phyloP scores from a whole-genome alignment of 1,140 invertebrate species.

The Trichomalopsis sarcophagae region DNA sequence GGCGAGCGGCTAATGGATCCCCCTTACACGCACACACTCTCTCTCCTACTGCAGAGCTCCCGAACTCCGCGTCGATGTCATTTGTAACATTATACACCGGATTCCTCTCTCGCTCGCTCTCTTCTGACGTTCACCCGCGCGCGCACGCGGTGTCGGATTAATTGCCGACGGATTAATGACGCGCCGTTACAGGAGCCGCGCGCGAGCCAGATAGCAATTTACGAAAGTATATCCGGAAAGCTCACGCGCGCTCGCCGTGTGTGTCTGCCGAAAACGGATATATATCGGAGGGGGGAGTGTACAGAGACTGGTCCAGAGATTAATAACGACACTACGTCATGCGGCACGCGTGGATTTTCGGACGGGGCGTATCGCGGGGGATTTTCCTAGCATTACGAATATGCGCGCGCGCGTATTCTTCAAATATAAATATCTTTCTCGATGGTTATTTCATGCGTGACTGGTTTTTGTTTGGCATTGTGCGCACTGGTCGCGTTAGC shows the following conservation, averaged over 20 bases:
- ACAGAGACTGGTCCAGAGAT: constrained; percentile 34
- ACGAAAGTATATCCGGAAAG: constrained; percentile 48
- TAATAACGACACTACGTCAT: constrained; percentile 53
- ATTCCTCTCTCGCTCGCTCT: constrained; percentile 29
- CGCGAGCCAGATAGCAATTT: constrained; percentile 44
- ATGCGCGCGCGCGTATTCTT: not conserved
- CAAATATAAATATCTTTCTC: constrained; percentile 7
- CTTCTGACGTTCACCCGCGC: not conserved
- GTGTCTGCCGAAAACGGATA: constrained; percentile 45
- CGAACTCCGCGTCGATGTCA: constrained; percentile 51
- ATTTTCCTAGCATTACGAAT: constrained; percentile 33
- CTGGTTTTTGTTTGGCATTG: not conserved
- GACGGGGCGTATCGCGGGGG: not conserved
- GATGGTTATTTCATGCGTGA: not conserved
- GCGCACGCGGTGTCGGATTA: constrained; percentile 56
- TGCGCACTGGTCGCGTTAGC: not conserved
- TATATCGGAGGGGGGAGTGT: constrained; percentile 16
- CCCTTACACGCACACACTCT: not conserved
- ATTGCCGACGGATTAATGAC: constrained; percentile 65
- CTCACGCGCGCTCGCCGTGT: constrained; percentile 4
- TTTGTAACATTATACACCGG: constrained; percentile 62
- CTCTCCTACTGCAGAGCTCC: not conserved
- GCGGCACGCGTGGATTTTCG: constrained; percentile 33
- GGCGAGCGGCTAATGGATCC: constrained; percentile 45
- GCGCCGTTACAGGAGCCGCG: constrained; percentile 51